phyloP scores from a whole-genome alignment of 2,888 invertebrate species.

The Pyrochroa serraticornis region DNA sequence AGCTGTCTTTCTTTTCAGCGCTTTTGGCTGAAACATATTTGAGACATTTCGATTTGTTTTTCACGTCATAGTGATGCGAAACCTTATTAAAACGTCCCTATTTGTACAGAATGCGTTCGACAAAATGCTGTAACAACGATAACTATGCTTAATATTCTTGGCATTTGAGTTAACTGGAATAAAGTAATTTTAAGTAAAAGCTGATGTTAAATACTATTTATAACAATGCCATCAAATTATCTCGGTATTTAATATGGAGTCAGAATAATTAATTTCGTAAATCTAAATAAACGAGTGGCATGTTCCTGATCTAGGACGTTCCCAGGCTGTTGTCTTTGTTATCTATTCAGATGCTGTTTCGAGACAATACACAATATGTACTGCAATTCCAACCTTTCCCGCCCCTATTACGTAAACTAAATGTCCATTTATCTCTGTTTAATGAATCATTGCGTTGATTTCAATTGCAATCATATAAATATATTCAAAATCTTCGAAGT shows the following conservation, averaged over 20 bases:
- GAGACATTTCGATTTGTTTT: too few relatives aligned
- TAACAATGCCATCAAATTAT: too few relatives aligned
- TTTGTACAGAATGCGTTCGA: too few relatives aligned
- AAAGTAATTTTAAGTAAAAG: too few relatives aligned
- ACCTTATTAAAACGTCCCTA: too few relatives aligned
- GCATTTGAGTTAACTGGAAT: background rate
- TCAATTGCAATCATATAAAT: background rate
- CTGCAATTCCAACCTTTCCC: slow-evolving; percentile 26
- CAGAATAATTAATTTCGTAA: slow-evolving; percentile 28
- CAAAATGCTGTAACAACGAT: background rate
- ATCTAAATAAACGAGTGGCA: slow-evolving; percentile 15
- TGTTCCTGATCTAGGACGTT: slow-evolving; percentile 25
- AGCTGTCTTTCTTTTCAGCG: too few relatives aligned
- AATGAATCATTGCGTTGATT: slow-evolving; percentile 14
- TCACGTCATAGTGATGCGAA: too few relatives aligned
- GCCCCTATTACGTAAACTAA: slow-evolving; percentile 27
- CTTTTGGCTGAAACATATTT: too few relatives aligned
- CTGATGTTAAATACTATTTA: too few relatives aligned
- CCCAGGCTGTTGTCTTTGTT: slow-evolving; percentile 15
- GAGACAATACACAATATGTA: slow-evolving; percentile 30
- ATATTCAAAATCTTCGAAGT: background rate
- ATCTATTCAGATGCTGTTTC: slow-evolving; percentile 14
- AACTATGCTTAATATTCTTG: slow-evolving; percentile 1
- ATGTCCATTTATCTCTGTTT: slow-evolving; percentile 22
- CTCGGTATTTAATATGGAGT: too few relatives aligned